Base-by-base conservation (phyloP, 2,797 vertebrate species). In the Myripristis murdjan region DNA sequence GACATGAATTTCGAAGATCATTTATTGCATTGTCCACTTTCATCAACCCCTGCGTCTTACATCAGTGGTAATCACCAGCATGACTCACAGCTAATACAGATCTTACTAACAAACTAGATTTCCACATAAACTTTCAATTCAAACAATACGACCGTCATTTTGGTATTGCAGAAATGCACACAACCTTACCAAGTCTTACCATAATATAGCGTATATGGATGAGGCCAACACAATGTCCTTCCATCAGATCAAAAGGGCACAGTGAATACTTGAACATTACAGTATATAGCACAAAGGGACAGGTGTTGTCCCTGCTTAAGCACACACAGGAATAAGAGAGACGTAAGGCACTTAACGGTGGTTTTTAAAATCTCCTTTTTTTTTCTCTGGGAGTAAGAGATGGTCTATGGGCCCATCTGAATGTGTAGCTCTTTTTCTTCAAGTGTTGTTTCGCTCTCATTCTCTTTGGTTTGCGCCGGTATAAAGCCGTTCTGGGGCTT, bases 391-490 rank as follows among this genome's bases (percentile, higher is more conserved):
- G 33, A 49, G 55, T 23, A 59, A 39, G 37, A 10, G n/a, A 49
- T 44, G 28, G 4, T 73, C 75, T 92, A 91, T 6, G 80, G 84
- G 61, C 65, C 87, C 79, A 87, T 87, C 60, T 91, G 67, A 22
- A 87, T 55, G 20, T 86, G 75, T 52, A 90, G 61, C 60, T 94
- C 95, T 84, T 92, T 91, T 76, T 93, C 90, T 91, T 94, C 93
- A 83, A 95, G 91, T 91, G 90, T 83, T 0, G 89, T 86, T 80
- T 95, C 94, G 70, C 87, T 92, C 91, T 95, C 93, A 73, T 84
- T 88, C 84, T 97, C 97, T 96, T 96, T 96, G 96, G 95, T 94
- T 91, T 95, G 93, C 6, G 66, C 89, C 14, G 90, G 90, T 77
- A 95, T 85, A 51, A 93, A 87, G 12, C 95, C 96, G 3, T 97